Evolutionary conservation across 1,140 invertebrate species (phyloP), one percentile per base, ranked within the genome.

Genomic region (Anastrepha ludens): DNA sequence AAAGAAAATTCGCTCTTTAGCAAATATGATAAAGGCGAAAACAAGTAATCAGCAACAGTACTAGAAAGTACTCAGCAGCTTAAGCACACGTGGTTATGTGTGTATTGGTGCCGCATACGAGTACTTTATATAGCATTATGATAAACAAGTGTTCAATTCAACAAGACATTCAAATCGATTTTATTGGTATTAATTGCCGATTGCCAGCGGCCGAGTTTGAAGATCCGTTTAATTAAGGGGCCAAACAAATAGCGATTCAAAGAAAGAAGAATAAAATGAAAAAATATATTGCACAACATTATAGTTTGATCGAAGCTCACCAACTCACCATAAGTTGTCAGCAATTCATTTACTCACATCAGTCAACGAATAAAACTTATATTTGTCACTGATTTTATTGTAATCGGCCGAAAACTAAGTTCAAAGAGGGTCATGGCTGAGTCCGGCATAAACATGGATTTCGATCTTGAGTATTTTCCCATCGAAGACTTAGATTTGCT

Each of bases 391-490:
- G 20, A 81, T 47, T 47, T 47, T 20, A 81, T 17, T 55, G 15
- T 17, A 55, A 81, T 47, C 47, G n/a, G 15, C 67, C 47, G 2
- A 17, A 81, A 81, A 55, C 44, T 81, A 13, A 20, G 29, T 29
- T 20, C 6, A 29, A 86, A 11, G 20, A 13, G 47, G 70, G 65
- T 50, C 39, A 91, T 91, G 94, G 93, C 93, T 29, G 96, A 96
- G 92, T 96, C 96, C 88, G 96, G 96, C 70, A 96, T 96, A 91
- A 96, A 96, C 93, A 94, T 96, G 94, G 95, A 95, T 88, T 96
- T 96, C 90, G 96, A 96, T 94, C 94, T 96, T 89, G 95, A 95
- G 55, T 55, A 81, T 55, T 81, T 81, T 55, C 74, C 74, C 86
- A 95, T 95, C 67, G 90, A 91, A 85, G 89, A 87, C 44, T 89